phyloP scores from a whole-genome alignment of 1,140 invertebrate genomes.

The Drosophila asahinai region DNA sequence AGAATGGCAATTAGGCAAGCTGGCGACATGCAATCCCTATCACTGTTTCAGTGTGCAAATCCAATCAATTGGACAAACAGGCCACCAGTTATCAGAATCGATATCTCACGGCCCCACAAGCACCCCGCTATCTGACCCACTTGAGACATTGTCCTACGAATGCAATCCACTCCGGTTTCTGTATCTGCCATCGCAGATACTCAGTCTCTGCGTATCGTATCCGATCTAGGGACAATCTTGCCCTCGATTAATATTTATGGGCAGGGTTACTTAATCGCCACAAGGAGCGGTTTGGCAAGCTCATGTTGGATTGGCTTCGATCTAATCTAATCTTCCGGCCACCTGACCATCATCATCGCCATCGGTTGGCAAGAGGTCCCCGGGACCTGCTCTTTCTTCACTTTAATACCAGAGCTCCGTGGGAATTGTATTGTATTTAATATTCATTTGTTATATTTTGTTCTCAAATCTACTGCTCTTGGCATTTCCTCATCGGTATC shows the following conservation, averaged over 20 bases:
- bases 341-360: neutral
- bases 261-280: slow-evolving; percentile 28
- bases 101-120: slow-evolving; percentile 15
- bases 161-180: slow-evolving; percentile 1
- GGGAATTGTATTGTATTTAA: too few relatives aligned
- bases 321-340: slow-evolving; percentile 4
- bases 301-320: slow-evolving; percentile 11
- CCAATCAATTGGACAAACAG: slow-evolving; percentile 26
- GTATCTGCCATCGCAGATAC: neutral
- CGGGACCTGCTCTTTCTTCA: neutral
- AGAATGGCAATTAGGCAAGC: neutral
- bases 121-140: slow-evolving; percentile 9
- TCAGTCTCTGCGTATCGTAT: slow-evolving; percentile 6
- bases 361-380: neutral
- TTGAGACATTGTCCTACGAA: slow-evolving; percentile 15
- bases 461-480: neutral
- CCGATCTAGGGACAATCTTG: slow-evolving; percentile 22
- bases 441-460: neutral
- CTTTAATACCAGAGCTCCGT: neutral
- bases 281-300: slow-evolving; percentile 28
- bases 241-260: slow-evolving; percentile 14
- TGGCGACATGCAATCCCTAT: slow-evolving; percentile 6
- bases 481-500: slow-evolving; percentile 7
- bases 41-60: neutral
- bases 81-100: slow-evolving; percentile 4